Evolutionary conservation across 2,113 vertebrate species (phyloP), one percentile per base, ranked within the genome.

Genomic region (Scortum barcoo): DNA sequence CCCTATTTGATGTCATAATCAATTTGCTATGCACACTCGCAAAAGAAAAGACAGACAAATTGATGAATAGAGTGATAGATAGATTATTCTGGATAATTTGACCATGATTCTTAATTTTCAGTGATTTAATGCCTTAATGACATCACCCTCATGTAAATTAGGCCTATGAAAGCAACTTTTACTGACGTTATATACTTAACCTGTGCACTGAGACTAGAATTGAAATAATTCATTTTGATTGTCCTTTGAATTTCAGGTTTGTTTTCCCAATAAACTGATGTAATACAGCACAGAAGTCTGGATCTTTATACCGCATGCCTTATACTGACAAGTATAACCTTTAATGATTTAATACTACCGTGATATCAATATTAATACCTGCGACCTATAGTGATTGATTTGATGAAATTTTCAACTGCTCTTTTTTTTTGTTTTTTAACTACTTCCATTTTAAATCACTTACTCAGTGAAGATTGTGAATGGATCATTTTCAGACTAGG

Each of bases 1-100:
- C 16, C 14, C 38, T 66, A 20, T 13, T n/a, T 77, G 22, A 44
- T 80, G 19, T 69, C 36, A 54, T 62, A 67, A 76, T 69, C n/a
- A 60, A 10, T 48, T 24, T 1, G 14, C 5, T 5, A 1, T 78
- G 36, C n/a, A 6, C 13, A 30, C 22, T 22, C 0, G 0, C 46
- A 78, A 24, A 33, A 36, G 5, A 53, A 2, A 81, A 42, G 0
- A 30, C n/a, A n/a, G 33, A 36, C 6, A 36, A 6, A 36, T 36
- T 4, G 33, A 36, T 36, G 33, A 36, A 36, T 17, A 17, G 12
- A 76, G 44, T 13, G 19, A 60, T 70, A 4, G 61, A 38, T 9
- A n/a, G 11, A 51, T 46, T 61, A 46, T 19, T 33, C 30, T 44
- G 12, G 46, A 74, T 30, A 2, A n/a, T 51, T 54, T 42, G 17